phyloP scores from a whole-genome alignment of 1,140 invertebrate species.

The Drosophila bocki region DNA sequence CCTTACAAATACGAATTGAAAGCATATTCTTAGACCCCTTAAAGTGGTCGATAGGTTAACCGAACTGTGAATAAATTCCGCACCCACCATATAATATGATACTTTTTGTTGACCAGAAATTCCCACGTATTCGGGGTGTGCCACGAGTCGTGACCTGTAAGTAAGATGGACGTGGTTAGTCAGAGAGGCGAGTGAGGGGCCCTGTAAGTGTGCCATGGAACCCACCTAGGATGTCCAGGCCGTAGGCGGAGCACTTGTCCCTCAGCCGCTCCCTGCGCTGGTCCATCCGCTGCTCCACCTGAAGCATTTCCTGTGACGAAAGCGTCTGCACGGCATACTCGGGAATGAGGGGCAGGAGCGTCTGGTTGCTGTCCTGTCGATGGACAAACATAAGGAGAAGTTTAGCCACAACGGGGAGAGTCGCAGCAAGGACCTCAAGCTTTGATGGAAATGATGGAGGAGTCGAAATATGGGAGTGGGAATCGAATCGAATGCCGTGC shows the following conservation, averaged over 20 bases:
- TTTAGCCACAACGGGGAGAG: slow-evolving; percentile 17
- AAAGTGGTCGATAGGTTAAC: not conserved
- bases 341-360: slow-evolving; percentile 75
- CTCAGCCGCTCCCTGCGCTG: slow-evolving; percentile 86
- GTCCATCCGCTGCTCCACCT: slow-evolving; percentile 86
- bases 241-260: slow-evolving; percentile 86
- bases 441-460: slow-evolving; percentile 15
- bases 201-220: slow-evolving; percentile 12
- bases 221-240: slow-evolving; percentile 85
- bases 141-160: slow-evolving; percentile 88
- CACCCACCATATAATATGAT: slow-evolving; percentile 90
- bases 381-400: slow-evolving; percentile 30
- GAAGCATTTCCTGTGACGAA: slow-evolving; percentile 78
- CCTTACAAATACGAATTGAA: not conserved
- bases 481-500: slow-evolving; percentile 39
- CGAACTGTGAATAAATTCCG: slow-evolving; percentile 61
- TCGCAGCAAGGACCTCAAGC: not conserved
- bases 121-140: slow-evolving; percentile 93
- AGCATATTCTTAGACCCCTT: not conserved
- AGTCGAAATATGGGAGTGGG: slow-evolving; percentile 24
- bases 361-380: slow-evolving; percentile 82
- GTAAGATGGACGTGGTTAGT: slow-evolving; percentile 20
- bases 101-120: slow-evolving; percentile 91
- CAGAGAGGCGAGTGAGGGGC: not conserved
- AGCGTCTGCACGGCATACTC: slow-evolving; percentile 80